Evolutionary conservation across 2,888 invertebrate genomes (phyloP).

Genomic region (Mesopsocus fuscifrons): DNA sequence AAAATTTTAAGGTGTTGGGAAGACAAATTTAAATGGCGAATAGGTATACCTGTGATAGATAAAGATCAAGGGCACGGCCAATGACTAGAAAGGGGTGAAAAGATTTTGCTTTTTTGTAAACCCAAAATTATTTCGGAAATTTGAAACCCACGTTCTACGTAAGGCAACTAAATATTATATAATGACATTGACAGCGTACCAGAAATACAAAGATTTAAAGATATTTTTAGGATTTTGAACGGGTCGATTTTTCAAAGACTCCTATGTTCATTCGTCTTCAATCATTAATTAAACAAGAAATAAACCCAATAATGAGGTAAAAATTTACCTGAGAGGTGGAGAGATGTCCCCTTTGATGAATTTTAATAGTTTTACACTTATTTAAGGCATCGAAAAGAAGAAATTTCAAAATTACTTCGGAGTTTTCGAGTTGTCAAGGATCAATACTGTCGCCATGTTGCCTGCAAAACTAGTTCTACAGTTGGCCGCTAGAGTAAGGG

Average conservation of each 20-base stretch:
- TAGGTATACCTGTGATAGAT: no score
- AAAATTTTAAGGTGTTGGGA: no score
- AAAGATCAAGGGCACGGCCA: no score
- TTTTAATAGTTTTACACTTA: neutral
- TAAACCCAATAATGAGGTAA: neutral
- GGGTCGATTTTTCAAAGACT: slow-evolving; percentile 2
- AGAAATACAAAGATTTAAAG: slow-evolving; percentile 5
- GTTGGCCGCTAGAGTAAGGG: neutral
- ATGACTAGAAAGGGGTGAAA: no score
- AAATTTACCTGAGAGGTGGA: neutral
- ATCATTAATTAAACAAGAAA: neutral
- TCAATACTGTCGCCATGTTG: slow-evolving; percentile 9
- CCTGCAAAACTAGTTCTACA: slow-evolving; percentile 6
- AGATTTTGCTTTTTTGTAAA: no score
- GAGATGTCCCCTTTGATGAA: neutral
- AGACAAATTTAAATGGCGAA: no score
- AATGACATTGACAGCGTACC: slow-evolving; percentile 9
- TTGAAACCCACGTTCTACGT: no score
- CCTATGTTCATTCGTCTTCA: neutral
- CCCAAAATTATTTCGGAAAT: no score
- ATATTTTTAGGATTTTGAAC: slow-evolving; percentile 6
- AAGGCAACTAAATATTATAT: neutral
- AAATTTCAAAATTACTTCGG: neutral
- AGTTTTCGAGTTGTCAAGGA: slow-evolving; percentile 1
- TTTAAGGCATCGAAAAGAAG: neutral